These are phyloP conservation scores for Spialia ferax DNA, from an alignment of 2,888 invertebrate species.

Conservation along the genomic window DNA sequence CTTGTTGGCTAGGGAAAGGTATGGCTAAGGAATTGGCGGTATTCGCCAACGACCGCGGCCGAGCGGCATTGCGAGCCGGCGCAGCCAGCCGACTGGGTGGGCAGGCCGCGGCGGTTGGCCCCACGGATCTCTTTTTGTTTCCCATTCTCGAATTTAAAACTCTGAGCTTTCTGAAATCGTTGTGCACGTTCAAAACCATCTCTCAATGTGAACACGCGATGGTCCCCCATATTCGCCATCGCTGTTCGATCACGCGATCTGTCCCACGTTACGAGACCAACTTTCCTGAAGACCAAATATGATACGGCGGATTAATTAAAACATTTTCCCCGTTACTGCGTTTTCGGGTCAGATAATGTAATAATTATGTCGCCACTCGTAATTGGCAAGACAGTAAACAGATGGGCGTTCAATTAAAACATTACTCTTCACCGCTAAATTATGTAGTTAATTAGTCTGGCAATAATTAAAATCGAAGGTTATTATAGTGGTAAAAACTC, in stretches of 20 bases:
- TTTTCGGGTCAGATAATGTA: conserved; percentile 59
- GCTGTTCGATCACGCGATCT: conserved; percentile 53
- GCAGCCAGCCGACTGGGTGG: conserved; percentile 75
- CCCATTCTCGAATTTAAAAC: conserved; percentile 71
- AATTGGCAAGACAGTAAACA: conserved; percentile 70
- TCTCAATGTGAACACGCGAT: conserved; percentile 58
- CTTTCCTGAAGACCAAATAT: conserved; percentile 36
- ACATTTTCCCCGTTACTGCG: conserved; percentile 47
- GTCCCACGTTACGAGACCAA: conserved; percentile 43
- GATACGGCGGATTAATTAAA: conserved; percentile 38
- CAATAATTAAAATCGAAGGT: conserved; percentile 82
- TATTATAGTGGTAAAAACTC: conserved; percentile 76
- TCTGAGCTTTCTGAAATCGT: conserved; percentile 64
- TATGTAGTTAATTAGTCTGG: conserved; percentile 77
- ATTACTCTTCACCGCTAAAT: conserved; percentile 79
- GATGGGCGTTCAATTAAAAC: conserved; percentile 81
- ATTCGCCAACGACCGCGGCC: conserved; percentile 79
- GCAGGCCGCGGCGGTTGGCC: conserved; percentile 73
- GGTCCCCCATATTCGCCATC: conserved; percentile 52
- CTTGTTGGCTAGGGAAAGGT: conserved; percentile 64
- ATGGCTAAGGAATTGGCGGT: conserved; percentile 83
- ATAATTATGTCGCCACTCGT: conserved; percentile 66
- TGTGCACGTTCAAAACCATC: conserved; percentile 54
- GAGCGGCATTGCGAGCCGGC: conserved; percentile 70
- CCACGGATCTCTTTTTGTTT: conserved; percentile 68